Evolutionary conservation across 2,888 invertebrate genomes (phyloP), one percentile per base, ranked within the genome.

Genomic region (Drosophila subsilvestris): DNA sequence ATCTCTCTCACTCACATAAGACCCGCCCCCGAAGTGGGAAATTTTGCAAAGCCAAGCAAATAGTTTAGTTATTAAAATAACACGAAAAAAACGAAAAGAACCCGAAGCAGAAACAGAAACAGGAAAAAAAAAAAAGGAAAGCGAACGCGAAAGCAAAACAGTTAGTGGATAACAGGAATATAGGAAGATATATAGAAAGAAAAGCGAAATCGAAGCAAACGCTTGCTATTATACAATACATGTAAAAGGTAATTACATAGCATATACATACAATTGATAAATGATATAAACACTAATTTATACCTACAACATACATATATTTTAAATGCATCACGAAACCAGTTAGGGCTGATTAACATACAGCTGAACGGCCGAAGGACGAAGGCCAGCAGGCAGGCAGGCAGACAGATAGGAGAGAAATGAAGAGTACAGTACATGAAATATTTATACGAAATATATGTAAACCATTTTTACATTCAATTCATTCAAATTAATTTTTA

Each of bases 401-500:
- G 29, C 53, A 37, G 65, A 42, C 29, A 27, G 12, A 47, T 48
- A 45, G 27, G 43, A 48, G 5, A 20, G 25, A 42, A 18, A 29
- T 32, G 48, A 29, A 20, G 48, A 48, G 12, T 50, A 54, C 76
- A 77, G 51, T 75, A 79, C 53, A 75, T 75, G 75, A 75, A 54
- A 66, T 67, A 69, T 50, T 60, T 66, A 75, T 43, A 65, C 43
- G 37, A 72, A 56, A 65, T 71, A 79, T 77, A 72, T 85, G 85
- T 80, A 78, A 79, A 79, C 78, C 83, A 83, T 81, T 85, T 80
- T 84, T 84, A 83, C 83, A 83, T 83, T 85, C 75, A 80, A 72
- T 70, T 81, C 80, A 84, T 86, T 86, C 86, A 80, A 85, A 80
- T 75, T 80, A 84, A 86, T 85, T 85, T 84, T 75, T 86, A 86